Conservation (phyloP, 2,113 vertebrate genomes). For the Tinamus guttatus region DNA sequence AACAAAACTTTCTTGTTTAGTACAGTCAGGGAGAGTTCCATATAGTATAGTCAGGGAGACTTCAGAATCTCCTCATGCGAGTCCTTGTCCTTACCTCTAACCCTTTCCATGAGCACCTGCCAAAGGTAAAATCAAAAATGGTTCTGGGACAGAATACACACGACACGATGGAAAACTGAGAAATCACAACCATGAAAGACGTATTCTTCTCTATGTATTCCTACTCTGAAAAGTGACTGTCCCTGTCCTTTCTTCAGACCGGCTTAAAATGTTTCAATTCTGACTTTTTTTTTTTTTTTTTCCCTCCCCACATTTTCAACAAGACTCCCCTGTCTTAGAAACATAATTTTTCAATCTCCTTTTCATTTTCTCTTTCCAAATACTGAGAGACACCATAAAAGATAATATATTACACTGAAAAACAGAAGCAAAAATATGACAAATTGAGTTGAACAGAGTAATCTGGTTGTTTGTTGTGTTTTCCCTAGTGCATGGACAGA, state of each 20-base stretch:
- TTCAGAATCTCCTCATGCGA: not conserved
- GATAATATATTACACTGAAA: not conserved
- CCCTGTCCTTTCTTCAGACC: not conserved
- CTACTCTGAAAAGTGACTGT: not conserved
- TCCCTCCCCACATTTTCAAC: not conserved
- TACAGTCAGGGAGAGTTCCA: not conserved
- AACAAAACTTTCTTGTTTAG: not conserved
- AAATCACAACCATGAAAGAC: not conserved
- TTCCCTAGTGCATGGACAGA: not conserved
- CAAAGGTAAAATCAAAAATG: not conserved
- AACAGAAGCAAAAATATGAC: conserved; percentile 20
- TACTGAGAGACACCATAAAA: not conserved
- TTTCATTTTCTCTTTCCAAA: not conserved
- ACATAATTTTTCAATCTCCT: not conserved
- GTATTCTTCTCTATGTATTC: not conserved
- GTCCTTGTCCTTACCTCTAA: not conserved
- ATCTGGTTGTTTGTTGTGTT: not conserved
- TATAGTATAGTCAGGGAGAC: not conserved
- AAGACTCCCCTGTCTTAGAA: not conserved
- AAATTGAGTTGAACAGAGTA: not conserved
- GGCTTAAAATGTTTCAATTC: not conserved
- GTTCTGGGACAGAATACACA: not conserved
- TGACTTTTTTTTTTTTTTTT: not conserved
- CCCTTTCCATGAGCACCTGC: not conserved
- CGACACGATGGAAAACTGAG: not conserved